These are phyloP conservation scores for Pogonomyrmex californicus DNA, from an alignment of 1,140 invertebrate species.

Conservation along the genomic window DNA sequence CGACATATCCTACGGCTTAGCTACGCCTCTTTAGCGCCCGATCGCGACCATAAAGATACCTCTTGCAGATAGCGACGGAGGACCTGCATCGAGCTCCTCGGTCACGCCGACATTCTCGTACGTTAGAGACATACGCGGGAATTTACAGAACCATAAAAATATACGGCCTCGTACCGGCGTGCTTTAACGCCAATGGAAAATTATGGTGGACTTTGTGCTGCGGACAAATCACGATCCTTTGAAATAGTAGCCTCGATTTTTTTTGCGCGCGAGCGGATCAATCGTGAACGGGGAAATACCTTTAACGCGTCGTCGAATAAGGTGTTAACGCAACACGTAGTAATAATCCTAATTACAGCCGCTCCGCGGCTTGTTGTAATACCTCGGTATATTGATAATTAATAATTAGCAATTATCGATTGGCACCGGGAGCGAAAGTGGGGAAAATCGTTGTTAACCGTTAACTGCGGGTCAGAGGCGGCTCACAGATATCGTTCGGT, in stretches of 20 bases:
- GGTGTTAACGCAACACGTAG: background rate
- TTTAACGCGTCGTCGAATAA: background rate
- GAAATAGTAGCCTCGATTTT: constrained; percentile 33
- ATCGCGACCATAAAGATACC: constrained; percentile 52
- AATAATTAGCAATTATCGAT: constrained; percentile 31
- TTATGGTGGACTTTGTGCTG: constrained; percentile 37
- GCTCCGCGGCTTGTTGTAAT: background rate
- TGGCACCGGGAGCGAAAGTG: background rate
- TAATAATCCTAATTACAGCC: constrained; percentile 18
- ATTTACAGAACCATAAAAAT: constrained; percentile 66
- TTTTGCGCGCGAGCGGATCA: background rate
- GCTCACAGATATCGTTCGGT: constrained; percentile 9
- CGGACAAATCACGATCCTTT: constrained; percentile 46
- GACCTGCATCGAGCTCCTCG: constrained; percentile 41
- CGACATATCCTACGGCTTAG: constrained; percentile 11
- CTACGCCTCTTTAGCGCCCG: constrained; percentile 56
- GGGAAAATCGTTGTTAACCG: constrained; percentile 12
- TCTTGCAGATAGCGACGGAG: constrained; percentile 44
- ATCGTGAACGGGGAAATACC: background rate
- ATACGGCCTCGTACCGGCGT: constrained; percentile 45
- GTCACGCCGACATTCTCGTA: constrained; percentile 16
- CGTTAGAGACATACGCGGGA: constrained; percentile 38
- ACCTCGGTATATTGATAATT: background rate
- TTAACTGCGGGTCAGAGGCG: background rate
- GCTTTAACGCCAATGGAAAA: constrained; percentile 47